These are phyloP conservation scores for Neodiprion lecontei DNA, from an alignment of 1,140 invertebrate species.

Conservation along the genomic window DNA sequence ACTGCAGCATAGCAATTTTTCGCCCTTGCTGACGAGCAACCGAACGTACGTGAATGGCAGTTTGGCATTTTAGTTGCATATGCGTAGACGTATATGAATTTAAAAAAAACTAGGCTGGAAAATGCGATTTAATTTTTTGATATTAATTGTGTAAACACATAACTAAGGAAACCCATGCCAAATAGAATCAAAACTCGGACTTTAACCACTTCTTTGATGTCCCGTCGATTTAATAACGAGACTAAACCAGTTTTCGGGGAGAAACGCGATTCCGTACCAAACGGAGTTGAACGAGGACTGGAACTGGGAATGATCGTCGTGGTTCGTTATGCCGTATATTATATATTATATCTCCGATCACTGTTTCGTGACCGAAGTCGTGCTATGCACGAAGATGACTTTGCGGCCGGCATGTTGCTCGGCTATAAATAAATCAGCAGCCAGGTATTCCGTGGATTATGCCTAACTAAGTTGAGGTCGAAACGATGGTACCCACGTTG, in stretches of 20 bases:
- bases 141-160: too few species aligned
- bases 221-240: background rate
- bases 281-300: background rate
- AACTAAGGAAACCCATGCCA: too few species aligned
- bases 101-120: too few species aligned
- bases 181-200: background rate
- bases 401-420: background rate
- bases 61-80: background rate
- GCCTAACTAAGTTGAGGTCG: background rate
- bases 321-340: background rate
- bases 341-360: background rate
- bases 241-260: background rate
- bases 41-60: background rate
- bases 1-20: background rate
- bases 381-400: constrained; percentile 23
- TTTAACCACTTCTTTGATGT: background rate
- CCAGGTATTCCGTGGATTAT: background rate
- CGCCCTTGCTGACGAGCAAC: background rate
- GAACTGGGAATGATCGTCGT: background rate
- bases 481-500: background rate
- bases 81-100: too few species aligned
- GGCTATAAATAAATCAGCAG: background rate
- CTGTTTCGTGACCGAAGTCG: constrained; percentile 33
- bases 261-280: background rate
- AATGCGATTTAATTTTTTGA: too few species aligned